Evolutionary conservation across 2,888 invertebrate genomes (phyloP), one percentile per base, ranked within the genome.

Genomic region (Drosophila neonasuta): DNA sequence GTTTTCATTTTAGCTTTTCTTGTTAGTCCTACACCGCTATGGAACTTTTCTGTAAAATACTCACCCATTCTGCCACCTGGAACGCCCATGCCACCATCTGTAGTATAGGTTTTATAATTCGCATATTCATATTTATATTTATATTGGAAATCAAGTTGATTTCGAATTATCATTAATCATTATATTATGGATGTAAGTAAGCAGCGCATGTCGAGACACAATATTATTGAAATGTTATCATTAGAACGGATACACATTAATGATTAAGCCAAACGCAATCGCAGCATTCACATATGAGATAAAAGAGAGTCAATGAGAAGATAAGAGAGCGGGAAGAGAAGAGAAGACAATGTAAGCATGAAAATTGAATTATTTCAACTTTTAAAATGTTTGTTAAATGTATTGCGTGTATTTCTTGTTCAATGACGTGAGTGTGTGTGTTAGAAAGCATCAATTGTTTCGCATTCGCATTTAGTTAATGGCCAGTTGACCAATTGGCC

Each of bases 11-110:
- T 59, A 20, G 0, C 36, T 48, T 9, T 57, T 70, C 42, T 41
- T 49, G 13, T 34, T 52, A 52, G 41, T 81, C 69, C 48, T 63
- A 48, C 54, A 66, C 71, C 72, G 42, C 32, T 50, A 49, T 62
- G 58, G 49, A 58, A 71, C 46, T 34, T 30, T 68, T 58, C 39
- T 68, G 20, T 55, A 64, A 62, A 48, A 79, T 90, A 90, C 90
- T 90, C 89, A 90, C 90, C 90, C 89, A 90, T 89, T 90, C 90
- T 89, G 85, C 89, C 89, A 89, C 89, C 89, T 74, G 89, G 83
- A 82, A 86, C 88, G 68, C 89, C 86, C 89, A 89, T 89, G 87
- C 89, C 89, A 89, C 89, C 89, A 86, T 89, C 88, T 89, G 83
- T 78, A 72, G 83, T 80, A 74, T 84, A 79, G 67, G 67, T 80